Conservation (phyloP, 2,888 invertebrate species). For the Candidula unifasciata region DNA sequence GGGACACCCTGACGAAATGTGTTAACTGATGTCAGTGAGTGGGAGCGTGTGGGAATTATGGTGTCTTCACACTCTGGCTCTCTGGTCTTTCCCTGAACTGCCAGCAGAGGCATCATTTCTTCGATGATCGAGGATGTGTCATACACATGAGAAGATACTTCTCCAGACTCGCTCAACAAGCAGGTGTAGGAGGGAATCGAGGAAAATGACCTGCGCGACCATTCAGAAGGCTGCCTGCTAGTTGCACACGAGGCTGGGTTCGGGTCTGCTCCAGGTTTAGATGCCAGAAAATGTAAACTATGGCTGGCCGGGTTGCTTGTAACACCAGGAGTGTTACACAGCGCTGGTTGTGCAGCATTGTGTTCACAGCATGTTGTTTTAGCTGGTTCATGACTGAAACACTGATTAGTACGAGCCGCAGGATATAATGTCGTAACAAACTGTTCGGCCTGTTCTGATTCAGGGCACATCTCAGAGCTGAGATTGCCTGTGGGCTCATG, state of each 20-base stretch:
- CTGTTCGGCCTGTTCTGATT: background rate
- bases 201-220: constrained; percentile 49
- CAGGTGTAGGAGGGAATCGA: constrained; percentile 52
- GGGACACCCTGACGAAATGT: constrained; percentile 43
- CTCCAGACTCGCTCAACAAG: constrained; percentile 49
- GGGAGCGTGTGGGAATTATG: constrained; percentile 45
- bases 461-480: background rate
- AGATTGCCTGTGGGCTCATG: background rate
- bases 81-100: background rate
- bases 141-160: constrained; percentile 48
- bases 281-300: background rate
- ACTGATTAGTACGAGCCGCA: background rate
- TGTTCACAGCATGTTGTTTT: background rate
- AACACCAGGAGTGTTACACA: background rate
- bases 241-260: background rate
- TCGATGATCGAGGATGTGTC: constrained; percentile 45
- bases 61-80: background rate
- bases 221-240: background rate
- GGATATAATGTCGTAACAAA: constrained; percentile 27
- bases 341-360: background rate
- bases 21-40: constrained; percentile 41
- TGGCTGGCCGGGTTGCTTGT: background rate
- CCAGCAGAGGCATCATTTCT: constrained; percentile 33
- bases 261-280: background rate
- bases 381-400: background rate